A percentile compares a stretch with the other conserved stretches of the same genome.
Conservation (phyloP, 2,113 vertebrate genomes). For the Theristicus caerulescens region DNA sequence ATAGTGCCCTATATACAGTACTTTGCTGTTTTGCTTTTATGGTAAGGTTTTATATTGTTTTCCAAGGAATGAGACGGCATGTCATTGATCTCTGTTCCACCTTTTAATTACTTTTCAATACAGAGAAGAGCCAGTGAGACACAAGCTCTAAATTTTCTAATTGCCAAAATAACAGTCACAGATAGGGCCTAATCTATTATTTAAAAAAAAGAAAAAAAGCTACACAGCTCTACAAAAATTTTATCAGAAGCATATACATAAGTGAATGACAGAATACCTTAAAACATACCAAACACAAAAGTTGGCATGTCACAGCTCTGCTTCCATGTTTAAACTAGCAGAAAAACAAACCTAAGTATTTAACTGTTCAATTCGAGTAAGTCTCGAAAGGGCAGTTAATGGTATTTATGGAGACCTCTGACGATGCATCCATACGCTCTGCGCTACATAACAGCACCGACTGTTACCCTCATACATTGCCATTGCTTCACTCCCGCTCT, state of each 20-base stretch:
- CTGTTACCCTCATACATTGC: neutral
- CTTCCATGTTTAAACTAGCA: neutral
- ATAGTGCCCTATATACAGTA: neutral
- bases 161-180: neutral
- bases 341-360: neutral
- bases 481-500: neutral
- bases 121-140: neutral
- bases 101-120: constrained; percentile 2
- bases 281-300: neutral
- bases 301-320: neutral
- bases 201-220: neutral
- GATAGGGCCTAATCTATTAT: neutral
- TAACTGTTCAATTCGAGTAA: neutral
- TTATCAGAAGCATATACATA: neutral
- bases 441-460: neutral
- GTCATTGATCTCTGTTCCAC: neutral
- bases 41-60: neutral
- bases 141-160: neutral
- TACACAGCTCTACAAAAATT: neutral
- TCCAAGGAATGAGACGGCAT: neutral
- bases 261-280: neutral
- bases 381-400: neutral
- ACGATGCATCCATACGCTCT: neutral
- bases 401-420: neutral
- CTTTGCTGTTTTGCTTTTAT: neutral